Conservation (phyloP, 2,113 vertebrate species). For the Empidonax traillii region DNA sequence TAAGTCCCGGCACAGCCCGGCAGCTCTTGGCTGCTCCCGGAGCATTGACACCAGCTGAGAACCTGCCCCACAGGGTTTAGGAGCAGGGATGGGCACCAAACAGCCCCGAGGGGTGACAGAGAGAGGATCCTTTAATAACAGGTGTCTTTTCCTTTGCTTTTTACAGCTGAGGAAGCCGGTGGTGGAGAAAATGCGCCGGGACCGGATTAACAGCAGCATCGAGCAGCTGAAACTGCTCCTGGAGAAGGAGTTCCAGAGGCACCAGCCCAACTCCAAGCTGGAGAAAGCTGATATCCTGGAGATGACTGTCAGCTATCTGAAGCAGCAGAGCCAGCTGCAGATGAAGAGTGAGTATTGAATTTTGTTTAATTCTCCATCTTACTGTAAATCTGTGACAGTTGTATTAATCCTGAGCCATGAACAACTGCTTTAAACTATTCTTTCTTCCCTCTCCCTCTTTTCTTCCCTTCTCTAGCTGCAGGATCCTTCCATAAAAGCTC, state of each 20-base stretch:
- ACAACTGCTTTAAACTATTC: not conserved
- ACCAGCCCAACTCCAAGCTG: constrained; percentile 70
- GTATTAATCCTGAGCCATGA: not conserved
- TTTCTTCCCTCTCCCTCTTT: not conserved
- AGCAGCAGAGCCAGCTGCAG: constrained; percentile 59
- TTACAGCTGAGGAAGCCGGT: constrained; percentile 83
- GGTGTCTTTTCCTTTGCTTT: not conserved
- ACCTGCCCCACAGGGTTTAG: not conserved
- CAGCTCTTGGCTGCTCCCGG: not conserved
- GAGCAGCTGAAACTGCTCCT: constrained; percentile 80
- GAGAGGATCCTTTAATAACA: not conserved
- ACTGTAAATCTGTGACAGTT: not conserved
- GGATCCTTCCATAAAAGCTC: constrained; percentile 20
- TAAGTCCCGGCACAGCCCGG: constrained; percentile 45
- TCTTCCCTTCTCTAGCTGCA: not conserved
- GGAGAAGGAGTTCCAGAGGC: constrained; percentile 66
- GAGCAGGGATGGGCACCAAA: not conserved
- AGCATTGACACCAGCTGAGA: not conserved
- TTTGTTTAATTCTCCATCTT: not conserved
- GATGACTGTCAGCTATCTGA: constrained; percentile 72
- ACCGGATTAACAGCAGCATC: constrained; percentile 87
- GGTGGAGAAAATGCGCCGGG: constrained; percentile 89
- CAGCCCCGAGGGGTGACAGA: not conserved
- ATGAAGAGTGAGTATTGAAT: constrained; percentile 47
- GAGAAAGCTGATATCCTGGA: constrained; percentile 76